phyloP scores from a whole-genome alignment of 2,113 vertebrate genomes.

The Pogonocichla stellata region DNA sequence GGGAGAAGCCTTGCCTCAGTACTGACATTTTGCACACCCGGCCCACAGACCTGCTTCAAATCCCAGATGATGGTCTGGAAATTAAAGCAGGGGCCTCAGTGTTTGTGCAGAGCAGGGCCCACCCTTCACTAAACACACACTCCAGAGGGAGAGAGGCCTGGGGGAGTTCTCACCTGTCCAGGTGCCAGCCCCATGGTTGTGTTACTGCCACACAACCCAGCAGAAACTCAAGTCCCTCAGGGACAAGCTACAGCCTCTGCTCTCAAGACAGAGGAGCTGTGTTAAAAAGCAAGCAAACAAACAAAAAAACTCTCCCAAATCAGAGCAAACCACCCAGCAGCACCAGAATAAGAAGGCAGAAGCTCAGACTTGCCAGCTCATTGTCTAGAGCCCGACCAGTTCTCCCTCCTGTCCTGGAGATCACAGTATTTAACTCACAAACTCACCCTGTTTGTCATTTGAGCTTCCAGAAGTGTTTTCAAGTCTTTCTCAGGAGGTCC shows the following conservation, averaged over 20 bases:
- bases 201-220: accelerated
- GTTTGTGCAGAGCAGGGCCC: background rate
- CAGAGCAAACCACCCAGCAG: background rate
- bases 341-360: background rate
- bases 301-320: background rate
- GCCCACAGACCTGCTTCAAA: background rate
- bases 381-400: background rate
- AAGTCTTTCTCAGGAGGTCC: background rate
- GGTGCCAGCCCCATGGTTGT: background rate
- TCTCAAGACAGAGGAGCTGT: background rate
- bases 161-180: background rate
- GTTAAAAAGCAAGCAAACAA: background rate
- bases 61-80: background rate
- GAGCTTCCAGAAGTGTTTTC: background rate
- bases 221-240: background rate
- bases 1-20: background rate
- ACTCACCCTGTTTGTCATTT: background rate
- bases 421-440: background rate
- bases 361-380: background rate
- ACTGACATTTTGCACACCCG: background rate
- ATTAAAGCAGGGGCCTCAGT: background rate
- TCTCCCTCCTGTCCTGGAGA: background rate
- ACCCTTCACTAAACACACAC: accelerated
- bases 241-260: background rate
- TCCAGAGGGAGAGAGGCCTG: background rate